Percentiles rank a stretch among this genome's conserved stretches.
Evolutionary conservation across 2,797 vertebrate species (phyloP).

Genomic region (Rhinophrynus dorsalis): DNA sequence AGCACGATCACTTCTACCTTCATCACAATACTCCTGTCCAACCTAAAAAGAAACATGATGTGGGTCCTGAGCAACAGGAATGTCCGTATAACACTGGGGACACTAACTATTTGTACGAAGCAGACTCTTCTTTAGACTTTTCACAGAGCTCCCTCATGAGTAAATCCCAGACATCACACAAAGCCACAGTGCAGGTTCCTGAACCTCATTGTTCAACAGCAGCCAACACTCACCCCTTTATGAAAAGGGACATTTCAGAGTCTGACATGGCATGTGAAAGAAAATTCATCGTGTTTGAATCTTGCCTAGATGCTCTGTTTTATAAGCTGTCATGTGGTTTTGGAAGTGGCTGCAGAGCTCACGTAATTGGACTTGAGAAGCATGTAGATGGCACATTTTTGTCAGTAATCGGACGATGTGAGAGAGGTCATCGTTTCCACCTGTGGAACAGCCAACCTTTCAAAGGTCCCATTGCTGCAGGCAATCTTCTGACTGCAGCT

Average conservation of each 20-base stretch:
- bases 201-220: no score
- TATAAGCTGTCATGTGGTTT: not conserved
- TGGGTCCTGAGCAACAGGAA: no score
- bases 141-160: no score
- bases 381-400: slow-evolving; percentile 3
- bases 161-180: no score
- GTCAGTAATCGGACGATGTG: not conserved
- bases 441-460: slow-evolving; percentile 15
- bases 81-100: no score
- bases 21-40: no score
- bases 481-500: not conserved
- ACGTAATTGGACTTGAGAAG: not conserved
- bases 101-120: no score
- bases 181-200: no score
- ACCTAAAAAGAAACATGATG: no score
- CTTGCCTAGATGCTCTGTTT: slow-evolving; percentile 2
- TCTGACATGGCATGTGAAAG: not conserved
- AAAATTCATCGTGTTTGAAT: not conserved
- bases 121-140: no score
- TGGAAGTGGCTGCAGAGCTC: not conserved
- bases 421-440: not conserved
- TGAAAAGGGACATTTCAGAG: not conserved
- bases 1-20: no score
- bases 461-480: not conserved
- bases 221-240: no score